Conservation (phyloP, 2,888 invertebrate species). For the Polyploca ridens region DNA sequence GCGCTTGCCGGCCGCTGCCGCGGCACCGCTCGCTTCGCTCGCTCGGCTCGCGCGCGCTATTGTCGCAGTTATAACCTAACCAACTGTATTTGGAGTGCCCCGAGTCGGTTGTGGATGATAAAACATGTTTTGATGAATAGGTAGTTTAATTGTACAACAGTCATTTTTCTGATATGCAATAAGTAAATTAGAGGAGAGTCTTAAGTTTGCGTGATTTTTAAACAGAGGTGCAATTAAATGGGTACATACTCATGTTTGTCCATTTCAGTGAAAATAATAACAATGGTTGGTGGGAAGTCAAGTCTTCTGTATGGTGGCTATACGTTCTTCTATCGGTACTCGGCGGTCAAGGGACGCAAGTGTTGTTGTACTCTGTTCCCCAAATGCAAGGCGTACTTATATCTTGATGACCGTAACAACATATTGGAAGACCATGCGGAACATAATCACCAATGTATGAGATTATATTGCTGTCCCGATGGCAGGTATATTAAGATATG, state of each 20-base stretch:
- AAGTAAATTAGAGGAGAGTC: too few relatives aligned
- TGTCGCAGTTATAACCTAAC: too few relatives aligned
- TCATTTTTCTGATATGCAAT: too few relatives aligned
- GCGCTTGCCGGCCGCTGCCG: too few relatives aligned
- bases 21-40: too few relatives aligned
- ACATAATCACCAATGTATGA: slow-evolving; percentile 43
- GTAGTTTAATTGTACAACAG: too few relatives aligned
- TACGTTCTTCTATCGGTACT: slow-evolving; percentile 62
- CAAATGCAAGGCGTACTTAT: slow-evolving; percentile 55
- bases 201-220: too few relatives aligned
- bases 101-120: too few relatives aligned
- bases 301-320: slow-evolving; percentile 49
- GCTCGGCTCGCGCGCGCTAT: too few relatives aligned
- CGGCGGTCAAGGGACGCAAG: slow-evolving; percentile 45
- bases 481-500: slow-evolving; percentile 38
- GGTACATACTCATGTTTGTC: background rate
- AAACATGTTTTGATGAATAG: too few relatives aligned
- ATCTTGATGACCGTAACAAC: slow-evolving; percentile 40
- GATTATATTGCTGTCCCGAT: slow-evolving; percentile 38
- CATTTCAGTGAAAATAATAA: slow-evolving; percentile 49
- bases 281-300: slow-evolving; percentile 50
- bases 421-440: slow-evolving; percentile 31
- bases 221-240: too few relatives aligned
- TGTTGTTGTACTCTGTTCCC: slow-evolving; percentile 66
- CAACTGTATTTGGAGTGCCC: too few relatives aligned